phyloP scores from a whole-genome alignment of 2,888 invertebrate species.

The Pterostichus madidus region DNA sequence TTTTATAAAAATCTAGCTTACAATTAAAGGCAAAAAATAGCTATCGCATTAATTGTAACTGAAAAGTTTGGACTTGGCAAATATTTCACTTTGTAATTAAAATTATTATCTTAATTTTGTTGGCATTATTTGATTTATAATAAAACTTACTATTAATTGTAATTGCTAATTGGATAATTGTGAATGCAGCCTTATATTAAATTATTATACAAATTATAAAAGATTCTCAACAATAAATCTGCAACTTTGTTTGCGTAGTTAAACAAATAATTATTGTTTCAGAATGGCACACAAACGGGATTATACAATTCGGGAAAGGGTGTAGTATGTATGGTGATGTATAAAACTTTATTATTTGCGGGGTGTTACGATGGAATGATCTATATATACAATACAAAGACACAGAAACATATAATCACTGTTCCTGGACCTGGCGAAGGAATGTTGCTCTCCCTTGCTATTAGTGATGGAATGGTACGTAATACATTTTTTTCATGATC shows the following conservation, averaged over 20 bases:
- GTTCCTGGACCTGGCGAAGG: slow-evolving; percentile 84
- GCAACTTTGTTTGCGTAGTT: not conserved
- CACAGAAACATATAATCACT: slow-evolving; percentile 80
- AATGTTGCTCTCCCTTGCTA: slow-evolving; percentile 85
- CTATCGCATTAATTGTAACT: no score
- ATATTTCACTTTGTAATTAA: no score
- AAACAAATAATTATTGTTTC: slow-evolving; percentile 68
- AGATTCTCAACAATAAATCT: no score
- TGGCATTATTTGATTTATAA: no score
- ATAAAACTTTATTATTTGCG: slow-evolving; percentile 82
- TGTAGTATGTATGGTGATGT: slow-evolving; percentile 85
- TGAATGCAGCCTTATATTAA: no score
- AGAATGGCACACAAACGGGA: slow-evolving; percentile 84
- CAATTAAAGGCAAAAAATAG: no score
- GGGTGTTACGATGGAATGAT: slow-evolving; percentile 90
- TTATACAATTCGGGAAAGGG: slow-evolving; percentile 84
- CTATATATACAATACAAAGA: slow-evolving; percentile 83
- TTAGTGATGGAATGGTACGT: slow-evolving; percentile 82
- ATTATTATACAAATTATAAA: no score
- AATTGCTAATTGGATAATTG: no score
- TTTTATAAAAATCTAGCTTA: no score
- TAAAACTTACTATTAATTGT: no score
- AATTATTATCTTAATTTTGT: not conserved
- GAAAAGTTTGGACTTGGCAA: no score
- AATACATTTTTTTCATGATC: slow-evolving; percentile 13